These are phyloP conservation scores for Sinocyclocheilus rhinocerous DNA, from an alignment of 2,113 vertebrate species.

Conservation along the genomic window DNA sequence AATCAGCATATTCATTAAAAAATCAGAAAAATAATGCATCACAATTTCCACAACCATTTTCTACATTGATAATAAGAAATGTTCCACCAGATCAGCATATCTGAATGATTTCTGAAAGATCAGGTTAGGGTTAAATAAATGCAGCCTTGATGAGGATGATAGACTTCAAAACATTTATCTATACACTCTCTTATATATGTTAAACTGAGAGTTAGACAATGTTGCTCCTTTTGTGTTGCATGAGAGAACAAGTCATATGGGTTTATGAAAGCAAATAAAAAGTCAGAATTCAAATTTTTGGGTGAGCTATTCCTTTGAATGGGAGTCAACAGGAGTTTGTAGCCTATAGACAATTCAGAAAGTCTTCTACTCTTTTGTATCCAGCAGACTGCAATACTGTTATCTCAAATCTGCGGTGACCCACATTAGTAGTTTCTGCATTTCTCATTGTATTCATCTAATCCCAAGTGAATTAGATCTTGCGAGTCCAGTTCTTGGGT, in stretches of 20 bases:
- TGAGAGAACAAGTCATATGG: neutral
- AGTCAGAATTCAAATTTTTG: neutral
- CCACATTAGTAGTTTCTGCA: slow-evolving; percentile 7
- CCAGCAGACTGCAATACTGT: slow-evolving; percentile 5
- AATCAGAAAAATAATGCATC: neutral
- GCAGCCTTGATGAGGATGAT: too few species aligned
- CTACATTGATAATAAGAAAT: too few species aligned
- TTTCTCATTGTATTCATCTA: slow-evolving; percentile 18
- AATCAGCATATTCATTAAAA: neutral
- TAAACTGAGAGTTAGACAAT: neutral
- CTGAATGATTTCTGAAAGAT: too few species aligned
- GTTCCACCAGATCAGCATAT: too few species aligned
- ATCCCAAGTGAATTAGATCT: slow-evolving; percentile 23
- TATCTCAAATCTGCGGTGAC: slow-evolving; percentile 1
- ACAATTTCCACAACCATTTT: neutral
- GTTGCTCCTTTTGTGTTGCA: neutral
- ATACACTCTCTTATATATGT: too few species aligned
- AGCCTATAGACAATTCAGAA: neutral
- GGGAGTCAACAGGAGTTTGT: neutral
- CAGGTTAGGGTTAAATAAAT: too few species aligned
- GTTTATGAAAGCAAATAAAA: neutral
- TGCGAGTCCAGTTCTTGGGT: neutral
- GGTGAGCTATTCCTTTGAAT: neutral
- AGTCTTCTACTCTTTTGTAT: neutral
- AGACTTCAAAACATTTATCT: too few species aligned